A percentile compares a stretch with the other conserved stretches of the same genome.
Evolutionary conservation across 2,113 vertebrate species (phyloP).

Genomic region (Hippopotamus amphibius): DNA sequence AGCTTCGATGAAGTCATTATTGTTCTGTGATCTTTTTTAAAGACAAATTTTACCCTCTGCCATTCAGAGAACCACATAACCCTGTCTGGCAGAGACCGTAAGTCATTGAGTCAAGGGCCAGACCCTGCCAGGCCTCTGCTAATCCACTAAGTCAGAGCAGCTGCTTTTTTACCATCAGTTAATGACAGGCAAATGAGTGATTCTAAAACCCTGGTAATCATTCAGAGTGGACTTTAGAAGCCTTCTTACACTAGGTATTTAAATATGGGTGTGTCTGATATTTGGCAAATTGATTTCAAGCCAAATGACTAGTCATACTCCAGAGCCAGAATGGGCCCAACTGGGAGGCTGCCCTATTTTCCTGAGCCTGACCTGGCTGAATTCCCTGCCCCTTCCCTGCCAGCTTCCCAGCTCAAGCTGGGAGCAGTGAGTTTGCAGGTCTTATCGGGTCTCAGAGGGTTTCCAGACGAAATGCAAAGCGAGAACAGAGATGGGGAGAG

Average conservation of each 20-base stretch:
- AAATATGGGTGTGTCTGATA: slow-evolving; percentile 58
- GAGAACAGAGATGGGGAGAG: not conserved
- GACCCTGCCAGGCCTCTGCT: not conserved
- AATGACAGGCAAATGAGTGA: not conserved
- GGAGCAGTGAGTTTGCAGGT: not conserved
- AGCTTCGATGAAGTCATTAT: not conserved
- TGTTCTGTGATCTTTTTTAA: slow-evolving; percentile 47
- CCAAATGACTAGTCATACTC: not conserved
- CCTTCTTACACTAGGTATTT: slow-evolving; percentile 35
- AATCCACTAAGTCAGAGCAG: not conserved
- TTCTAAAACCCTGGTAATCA: not conserved
- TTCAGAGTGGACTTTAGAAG: slow-evolving; percentile 15
- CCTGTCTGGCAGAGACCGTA: not conserved
- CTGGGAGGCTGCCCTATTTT: slow-evolving; percentile 53
- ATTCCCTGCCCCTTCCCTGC: not conserved
- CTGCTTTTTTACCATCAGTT: not conserved
- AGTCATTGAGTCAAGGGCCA: not conserved
- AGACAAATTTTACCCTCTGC: not conserved
- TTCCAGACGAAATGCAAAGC: not conserved
- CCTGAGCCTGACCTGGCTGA: slow-evolving; percentile 2
- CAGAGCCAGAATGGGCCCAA: not conserved
- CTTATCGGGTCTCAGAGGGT: not conserved
- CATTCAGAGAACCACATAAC: not conserved
- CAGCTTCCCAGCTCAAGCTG: not conserved
- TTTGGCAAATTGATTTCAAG: slow-evolving; percentile 48